Conservation (phyloP, 2,113 vertebrate species). For the Myodes glareolus region DNA sequence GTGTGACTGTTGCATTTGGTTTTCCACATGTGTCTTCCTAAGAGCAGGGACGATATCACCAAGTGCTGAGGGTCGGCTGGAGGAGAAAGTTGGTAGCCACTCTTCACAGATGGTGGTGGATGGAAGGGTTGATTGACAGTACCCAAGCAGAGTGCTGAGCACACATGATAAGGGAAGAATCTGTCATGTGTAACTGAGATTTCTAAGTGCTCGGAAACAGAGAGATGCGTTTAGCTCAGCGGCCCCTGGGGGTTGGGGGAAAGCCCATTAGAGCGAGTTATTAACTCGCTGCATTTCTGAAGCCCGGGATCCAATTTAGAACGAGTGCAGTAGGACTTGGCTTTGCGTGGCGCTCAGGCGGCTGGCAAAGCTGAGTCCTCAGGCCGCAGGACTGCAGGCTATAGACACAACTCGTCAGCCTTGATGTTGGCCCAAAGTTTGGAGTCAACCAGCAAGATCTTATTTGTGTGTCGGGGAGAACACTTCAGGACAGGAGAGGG, state of each 20-base stretch:
- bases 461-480: not conserved
- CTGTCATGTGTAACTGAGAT: not conserved
- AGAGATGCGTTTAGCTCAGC: not conserved
- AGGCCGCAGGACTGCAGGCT: not conserved
- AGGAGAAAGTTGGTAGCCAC: not conserved
- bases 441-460: not conserved
- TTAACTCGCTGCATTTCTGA: not conserved
- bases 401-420: not conserved
- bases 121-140: not conserved
- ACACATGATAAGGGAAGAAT: not conserved
- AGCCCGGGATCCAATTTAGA: not conserved
- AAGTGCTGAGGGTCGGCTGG: rapidly evolving
- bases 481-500: not conserved
- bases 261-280: slow-evolving; percentile 16
- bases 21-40: too few species aligned
- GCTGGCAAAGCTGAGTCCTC: not conserved
- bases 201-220: not conserved
- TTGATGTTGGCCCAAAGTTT: not conserved
- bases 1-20: not conserved
- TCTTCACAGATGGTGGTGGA: not conserved
- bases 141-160: not conserved
- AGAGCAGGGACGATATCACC: not conserved
- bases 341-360: not conserved
- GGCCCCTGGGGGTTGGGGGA: not conserved
- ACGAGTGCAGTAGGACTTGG: not conserved